Evolutionary conservation across 1,140 invertebrate species (phyloP).

Genomic region (Tetramorium parvispinum): DNA sequence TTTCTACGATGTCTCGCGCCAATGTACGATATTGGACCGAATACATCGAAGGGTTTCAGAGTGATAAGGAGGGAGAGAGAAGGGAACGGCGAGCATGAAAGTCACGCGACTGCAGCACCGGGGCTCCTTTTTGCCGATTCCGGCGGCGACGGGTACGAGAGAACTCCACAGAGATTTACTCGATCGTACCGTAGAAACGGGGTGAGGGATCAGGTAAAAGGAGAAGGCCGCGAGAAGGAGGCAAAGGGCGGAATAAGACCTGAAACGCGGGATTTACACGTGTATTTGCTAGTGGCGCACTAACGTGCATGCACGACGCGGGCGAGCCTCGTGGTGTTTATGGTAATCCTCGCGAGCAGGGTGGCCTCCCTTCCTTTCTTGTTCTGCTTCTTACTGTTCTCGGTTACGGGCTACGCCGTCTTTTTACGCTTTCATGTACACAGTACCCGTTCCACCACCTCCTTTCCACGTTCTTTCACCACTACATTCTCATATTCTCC

Average conservation of each 20-base stretch:
- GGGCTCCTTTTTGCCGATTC: slow-evolving; percentile 76
- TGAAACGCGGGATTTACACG: slow-evolving; percentile 81
- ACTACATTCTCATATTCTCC: slow-evolving; percentile 34
- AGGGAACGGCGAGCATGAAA: slow-evolving; percentile 75
- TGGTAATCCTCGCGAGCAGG: slow-evolving; percentile 78
- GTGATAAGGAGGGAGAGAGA: slow-evolving; percentile 27
- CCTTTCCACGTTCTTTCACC: background rate
- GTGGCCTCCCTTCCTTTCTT: slow-evolving; percentile 74
- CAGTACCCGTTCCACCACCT: background rate
- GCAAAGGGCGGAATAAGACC: slow-evolving; percentile 75
- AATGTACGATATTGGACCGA: slow-evolving; percentile 51
- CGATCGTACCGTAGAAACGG: slow-evolving; percentile 12
- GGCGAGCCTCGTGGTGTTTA: slow-evolving; percentile 75
- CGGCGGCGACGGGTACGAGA: slow-evolving; percentile 63
- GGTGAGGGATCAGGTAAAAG: slow-evolving; percentile 52
- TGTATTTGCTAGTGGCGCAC: slow-evolving; percentile 77
- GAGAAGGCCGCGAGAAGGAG: slow-evolving; percentile 38
- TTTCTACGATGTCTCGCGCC: background rate
- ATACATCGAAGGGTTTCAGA: background rate
- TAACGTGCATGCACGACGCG: slow-evolving; percentile 74
- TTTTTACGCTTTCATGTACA: background rate
- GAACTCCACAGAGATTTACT: slow-evolving; percentile 53
- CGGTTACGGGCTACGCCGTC: slow-evolving; percentile 66
- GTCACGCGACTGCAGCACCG: slow-evolving; percentile 77
- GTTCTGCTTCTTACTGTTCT: slow-evolving; percentile 45